These are phyloP conservation scores for Oryzias dopingdopingensis DNA, from an alignment of 2,797 vertebrate genomes.

Conservation along the genomic window DNA sequence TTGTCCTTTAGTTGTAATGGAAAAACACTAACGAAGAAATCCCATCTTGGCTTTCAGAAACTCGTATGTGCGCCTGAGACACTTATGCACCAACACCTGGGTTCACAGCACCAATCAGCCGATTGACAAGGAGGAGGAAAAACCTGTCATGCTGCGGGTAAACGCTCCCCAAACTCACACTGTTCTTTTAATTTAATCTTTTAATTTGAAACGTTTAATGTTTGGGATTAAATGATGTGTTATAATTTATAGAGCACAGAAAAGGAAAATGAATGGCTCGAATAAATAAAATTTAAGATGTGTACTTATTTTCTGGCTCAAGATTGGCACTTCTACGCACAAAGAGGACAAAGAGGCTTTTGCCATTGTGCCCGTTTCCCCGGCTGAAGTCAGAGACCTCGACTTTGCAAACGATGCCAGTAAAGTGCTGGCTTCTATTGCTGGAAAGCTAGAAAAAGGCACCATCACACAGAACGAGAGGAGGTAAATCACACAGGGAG, in stretches of 20 bases:
- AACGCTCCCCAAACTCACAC: constrained; percentile 53
- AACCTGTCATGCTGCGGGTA: constrained; percentile 96
- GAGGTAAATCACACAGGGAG: constrained; percentile 73
- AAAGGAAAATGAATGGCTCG: not conserved
- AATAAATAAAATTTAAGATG: not conserved
- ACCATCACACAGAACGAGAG: constrained; percentile 98
- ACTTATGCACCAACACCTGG: constrained; percentile 98
- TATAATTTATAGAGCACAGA: not conserved
- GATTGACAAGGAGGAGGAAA: constrained; percentile 98
- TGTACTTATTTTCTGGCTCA: constrained; percentile 39
- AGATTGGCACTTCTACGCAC: constrained; percentile 95
- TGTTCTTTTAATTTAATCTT: not conserved
- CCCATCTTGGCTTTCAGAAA: constrained; percentile 76
- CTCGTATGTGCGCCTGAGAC: constrained; percentile 94
- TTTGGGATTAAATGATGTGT: not conserved
- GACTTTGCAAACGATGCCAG: constrained; percentile 99
- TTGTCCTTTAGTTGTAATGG: no score
- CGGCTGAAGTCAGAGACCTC: constrained; percentile 95
- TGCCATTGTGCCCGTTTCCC: constrained; percentile 96
- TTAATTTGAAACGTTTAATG: not conserved
- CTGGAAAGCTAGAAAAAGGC: constrained; percentile 96
- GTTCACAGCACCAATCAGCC: constrained; percentile 98
- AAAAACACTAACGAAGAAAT: not conserved
- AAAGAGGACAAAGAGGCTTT: constrained; percentile 99
- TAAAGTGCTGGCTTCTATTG: constrained; percentile 95